Conservation (phyloP, 2,888 invertebrate species). For the Meteorus colon region DNA sequence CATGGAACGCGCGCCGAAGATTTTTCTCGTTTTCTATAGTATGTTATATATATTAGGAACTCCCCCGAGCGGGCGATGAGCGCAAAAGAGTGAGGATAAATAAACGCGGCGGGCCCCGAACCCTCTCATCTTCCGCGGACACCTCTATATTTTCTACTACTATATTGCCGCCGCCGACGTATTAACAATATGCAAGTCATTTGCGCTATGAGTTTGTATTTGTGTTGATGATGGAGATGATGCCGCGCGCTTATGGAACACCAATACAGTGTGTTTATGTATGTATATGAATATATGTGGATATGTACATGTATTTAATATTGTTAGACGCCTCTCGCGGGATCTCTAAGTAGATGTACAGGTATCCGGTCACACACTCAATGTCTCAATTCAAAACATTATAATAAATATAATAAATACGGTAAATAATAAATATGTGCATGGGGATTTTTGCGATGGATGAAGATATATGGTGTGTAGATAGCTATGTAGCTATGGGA, state of each 20-base stretch:
- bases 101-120: slow-evolving; percentile 67
- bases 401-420: slow-evolving; percentile 3
- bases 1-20: slow-evolving; percentile 22
- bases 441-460: background rate
- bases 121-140: slow-evolving; percentile 69
- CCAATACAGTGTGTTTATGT: background rate
- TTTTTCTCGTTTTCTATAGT: background rate
- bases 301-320: slow-evolving; percentile 3
- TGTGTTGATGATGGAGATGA: slow-evolving; percentile 35
- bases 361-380: slow-evolving; percentile 41
- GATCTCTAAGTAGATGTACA: slow-evolving; percentile 44
- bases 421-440: background rate
- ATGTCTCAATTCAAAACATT: slow-evolving; percentile 31
- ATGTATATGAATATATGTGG: slow-evolving; percentile 1
- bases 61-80: background rate
- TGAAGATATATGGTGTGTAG: too few species aligned
- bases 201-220: slow-evolving; percentile 4
- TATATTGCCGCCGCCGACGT: background rate
- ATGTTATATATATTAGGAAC: background rate
- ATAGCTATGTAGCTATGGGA: too few species aligned
- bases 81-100: slow-evolving; percentile 62
- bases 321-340: slow-evolving; percentile 5
- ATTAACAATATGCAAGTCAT: slow-evolving; percentile 29
- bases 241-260: background rate
- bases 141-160: slow-evolving; percentile 64